Evolutionary conservation across 2,797 vertebrate genomes (phyloP).

Genomic region (Decapterus maruadsi): DNA sequence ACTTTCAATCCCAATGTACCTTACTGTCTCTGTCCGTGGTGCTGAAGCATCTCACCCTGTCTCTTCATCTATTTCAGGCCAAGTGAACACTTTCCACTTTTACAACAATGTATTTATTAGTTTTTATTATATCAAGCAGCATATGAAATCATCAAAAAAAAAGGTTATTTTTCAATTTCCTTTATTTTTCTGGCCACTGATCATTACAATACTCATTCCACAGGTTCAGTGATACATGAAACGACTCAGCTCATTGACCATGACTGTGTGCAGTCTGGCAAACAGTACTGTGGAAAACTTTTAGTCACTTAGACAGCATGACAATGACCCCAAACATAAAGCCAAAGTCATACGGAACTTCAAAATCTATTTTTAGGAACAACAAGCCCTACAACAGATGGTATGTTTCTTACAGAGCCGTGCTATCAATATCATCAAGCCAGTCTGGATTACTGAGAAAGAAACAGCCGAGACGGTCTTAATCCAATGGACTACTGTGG

Average conservation of each 20-base stretch:
- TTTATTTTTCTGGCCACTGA: neutral
- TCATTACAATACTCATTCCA: neutral
- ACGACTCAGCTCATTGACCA: neutral
- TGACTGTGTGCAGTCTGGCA: neutral
- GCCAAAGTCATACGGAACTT: neutral
- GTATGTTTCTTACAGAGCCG: neutral
- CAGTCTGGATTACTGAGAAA: neutral
- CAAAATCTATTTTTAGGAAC: neutral
- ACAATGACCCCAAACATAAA: neutral
- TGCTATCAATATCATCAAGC: neutral
- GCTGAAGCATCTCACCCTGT: conserved; percentile 2
- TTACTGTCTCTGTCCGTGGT: conserved; percentile 32
- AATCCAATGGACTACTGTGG: neutral
- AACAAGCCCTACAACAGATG: neutral
- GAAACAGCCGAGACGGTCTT: neutral
- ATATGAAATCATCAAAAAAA: neutral
- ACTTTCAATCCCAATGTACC: neutral
- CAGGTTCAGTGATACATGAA: neutral
- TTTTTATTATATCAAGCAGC: neutral
- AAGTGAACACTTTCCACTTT: neutral
- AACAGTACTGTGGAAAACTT: neutral
- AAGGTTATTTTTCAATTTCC: neutral
- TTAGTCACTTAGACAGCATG: neutral
- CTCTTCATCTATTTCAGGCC: neutral
- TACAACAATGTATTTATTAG: neutral